Evolutionary conservation across 2,888 invertebrate genomes (phyloP).

Genomic region (Pollenia labialis): DNA sequence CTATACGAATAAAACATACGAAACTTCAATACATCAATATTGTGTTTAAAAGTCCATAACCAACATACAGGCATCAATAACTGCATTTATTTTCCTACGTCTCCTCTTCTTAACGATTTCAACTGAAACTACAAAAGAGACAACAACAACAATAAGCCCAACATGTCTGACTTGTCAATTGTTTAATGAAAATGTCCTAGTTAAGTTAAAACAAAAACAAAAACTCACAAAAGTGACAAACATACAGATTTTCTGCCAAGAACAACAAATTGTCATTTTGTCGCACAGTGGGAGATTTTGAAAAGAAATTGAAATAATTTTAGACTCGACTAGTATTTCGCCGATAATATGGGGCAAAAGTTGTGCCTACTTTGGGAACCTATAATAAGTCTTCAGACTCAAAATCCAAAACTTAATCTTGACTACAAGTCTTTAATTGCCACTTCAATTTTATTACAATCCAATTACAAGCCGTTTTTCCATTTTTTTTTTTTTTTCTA

Average conservation of each 20-base stretch:
- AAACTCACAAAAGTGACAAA: background rate
- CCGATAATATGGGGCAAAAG: too few relatives aligned
- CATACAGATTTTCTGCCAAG: constrained; percentile 14
- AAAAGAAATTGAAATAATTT: background rate
- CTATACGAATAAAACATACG: background rate
- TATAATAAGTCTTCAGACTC: too few relatives aligned
- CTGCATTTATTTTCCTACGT: background rate
- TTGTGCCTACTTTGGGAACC: too few relatives aligned
- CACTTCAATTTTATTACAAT: too few relatives aligned
- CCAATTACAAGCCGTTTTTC: too few relatives aligned
- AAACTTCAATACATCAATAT: constrained; percentile 19
- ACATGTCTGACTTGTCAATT: constrained; percentile 31
- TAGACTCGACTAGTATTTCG: too few relatives aligned
- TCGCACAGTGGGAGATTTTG: background rate
- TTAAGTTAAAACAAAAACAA: constrained; percentile 22
- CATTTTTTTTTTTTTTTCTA: too few relatives aligned
- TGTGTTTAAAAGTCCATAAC: constrained; percentile 19
- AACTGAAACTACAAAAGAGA: background rate
- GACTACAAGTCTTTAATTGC: too few relatives aligned
- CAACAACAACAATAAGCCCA: constrained; percentile 25
- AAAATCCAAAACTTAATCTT: too few relatives aligned
- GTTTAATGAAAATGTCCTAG: constrained; percentile 44
- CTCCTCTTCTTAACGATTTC: background rate
- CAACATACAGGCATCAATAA: constrained; percentile 6
- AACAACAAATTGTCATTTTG: constrained; percentile 26